Evolutionary conservation across 2,888 invertebrate species (phyloP), one percentile per base, ranked within the genome.

Genomic region (Elegia similella): DNA sequence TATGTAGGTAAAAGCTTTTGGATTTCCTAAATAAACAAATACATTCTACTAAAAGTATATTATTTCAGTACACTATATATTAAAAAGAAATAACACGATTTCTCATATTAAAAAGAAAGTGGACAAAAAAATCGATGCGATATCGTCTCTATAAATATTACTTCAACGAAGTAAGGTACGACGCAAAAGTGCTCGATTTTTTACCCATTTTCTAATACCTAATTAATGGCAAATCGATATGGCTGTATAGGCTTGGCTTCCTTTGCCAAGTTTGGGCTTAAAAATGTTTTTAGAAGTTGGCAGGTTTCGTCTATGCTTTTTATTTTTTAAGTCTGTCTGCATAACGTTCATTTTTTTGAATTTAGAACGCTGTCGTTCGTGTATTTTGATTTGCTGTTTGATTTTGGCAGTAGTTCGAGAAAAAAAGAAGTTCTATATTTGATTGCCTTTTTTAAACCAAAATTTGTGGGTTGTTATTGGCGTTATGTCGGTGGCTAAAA

Each of bases 211-310:
- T 42, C 53, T 53, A 53, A 55, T 55, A 55, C 13, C 44, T 46
- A 44, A 55, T 44, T 55, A 55, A 55, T 55, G 55, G 16, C 34
- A 43, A 55, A 55, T 55, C 55, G 55, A 55, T 55, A 34, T 17
- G 46, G 55, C 46, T 13, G 46, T 46, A 55, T 55, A 34, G 44
- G 55, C 46, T 44, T 23, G 46, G 55, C 43, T 23, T 53, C 53
- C 43, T 32, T 34, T 17, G 46, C 44, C 46, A 44, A 46, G 44
- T 46, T 55, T 46, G 34, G 17, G 17, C 16, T 52, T 23, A 53
- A 53, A 50, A 50, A 50, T 50, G 50, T 50, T 50, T 50, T 50
- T 50, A 50, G 50, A 34, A 50, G 50, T 50, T 50, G 50, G 50
- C 50, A 50, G 34, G 50, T 50, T 16, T 50, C 50, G 50, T 50